Conservation (phyloP, 2,888 invertebrate genomes). For the Pomacea canaliculata region DNA sequence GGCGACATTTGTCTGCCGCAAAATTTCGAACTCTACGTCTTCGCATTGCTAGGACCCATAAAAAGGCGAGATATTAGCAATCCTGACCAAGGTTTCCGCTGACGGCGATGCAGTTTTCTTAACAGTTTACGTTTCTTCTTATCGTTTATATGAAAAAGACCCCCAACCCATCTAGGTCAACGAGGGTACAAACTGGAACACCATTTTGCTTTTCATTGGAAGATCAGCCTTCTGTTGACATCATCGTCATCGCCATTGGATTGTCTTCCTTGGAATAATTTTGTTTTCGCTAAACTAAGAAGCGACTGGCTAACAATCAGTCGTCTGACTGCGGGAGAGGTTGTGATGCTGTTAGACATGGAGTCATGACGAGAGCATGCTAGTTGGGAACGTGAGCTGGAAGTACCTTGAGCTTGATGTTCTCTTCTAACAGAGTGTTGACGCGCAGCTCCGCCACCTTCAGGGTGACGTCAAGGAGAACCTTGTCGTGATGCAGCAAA, state of each 20-base stretch:
- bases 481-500: slow-evolving; percentile 16
- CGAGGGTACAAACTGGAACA: no score
- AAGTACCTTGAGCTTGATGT: slow-evolving; percentile 6
- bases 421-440: slow-evolving; percentile 17
- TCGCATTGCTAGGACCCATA: slow-evolving; percentile 8
- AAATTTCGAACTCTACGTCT: slow-evolving; percentile 5
- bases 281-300: no score
- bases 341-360: neutral
- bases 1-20: neutral
- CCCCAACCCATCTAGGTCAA: no score
- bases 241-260: no score
- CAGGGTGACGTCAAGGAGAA: slow-evolving; percentile 8
- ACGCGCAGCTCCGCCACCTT: neutral
- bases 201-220: no score
- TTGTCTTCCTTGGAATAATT: no score
- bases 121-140: no score
- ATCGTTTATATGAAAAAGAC: no score
- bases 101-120: no score
- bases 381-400: neutral
- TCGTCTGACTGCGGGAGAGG: neutral
- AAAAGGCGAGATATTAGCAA: neutral
- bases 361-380: neutral
- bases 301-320: no score
- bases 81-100: no score
- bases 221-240: no score